Evolutionary conservation across 2,113 vertebrate genomes (phyloP).

Genomic region (Callocephalon fimbriatum): DNA sequence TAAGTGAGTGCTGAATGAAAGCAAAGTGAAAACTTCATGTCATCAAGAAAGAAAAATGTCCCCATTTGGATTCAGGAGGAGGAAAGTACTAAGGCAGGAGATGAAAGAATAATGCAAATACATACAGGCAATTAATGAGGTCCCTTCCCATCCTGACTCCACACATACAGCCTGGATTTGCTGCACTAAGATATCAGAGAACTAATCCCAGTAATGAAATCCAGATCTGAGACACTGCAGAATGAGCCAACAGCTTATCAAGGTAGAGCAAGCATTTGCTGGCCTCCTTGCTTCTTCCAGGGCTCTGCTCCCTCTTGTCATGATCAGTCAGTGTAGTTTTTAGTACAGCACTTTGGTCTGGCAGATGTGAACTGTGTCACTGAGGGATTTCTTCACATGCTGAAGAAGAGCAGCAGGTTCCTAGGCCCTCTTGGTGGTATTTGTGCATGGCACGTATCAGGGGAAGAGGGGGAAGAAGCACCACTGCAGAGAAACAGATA

Average conservation of each 20-base stretch:
- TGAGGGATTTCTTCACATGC: not conserved
- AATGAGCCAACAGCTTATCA: not conserved
- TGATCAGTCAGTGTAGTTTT: not conserved
- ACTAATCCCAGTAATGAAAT: not conserved
- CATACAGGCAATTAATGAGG: not conserved
- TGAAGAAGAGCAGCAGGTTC: not conserved
- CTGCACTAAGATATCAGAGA: not conserved
- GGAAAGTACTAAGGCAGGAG: not conserved
- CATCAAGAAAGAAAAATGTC: not conserved
- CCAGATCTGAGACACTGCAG: not conserved
- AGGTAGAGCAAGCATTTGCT: not conserved
- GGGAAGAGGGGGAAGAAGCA: not conserved
- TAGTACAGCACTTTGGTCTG: not conserved
- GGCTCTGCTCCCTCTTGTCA: not conserved
- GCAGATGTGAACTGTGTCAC: not conserved
- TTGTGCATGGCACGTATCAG: not conserved
- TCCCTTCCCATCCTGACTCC: not conserved
- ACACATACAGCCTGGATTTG: not conserved
- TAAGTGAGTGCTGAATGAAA: not conserved
- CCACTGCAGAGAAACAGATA: not conserved
- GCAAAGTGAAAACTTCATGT: not conserved
- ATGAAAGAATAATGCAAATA: conserved; percentile 39
- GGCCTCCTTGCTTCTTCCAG: not conserved
- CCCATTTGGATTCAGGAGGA: not conserved
- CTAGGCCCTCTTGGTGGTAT: not conserved